Evolutionary conservation across 1,140 invertebrate species (phyloP).

Genomic region (Whitmania pigra): DNA sequence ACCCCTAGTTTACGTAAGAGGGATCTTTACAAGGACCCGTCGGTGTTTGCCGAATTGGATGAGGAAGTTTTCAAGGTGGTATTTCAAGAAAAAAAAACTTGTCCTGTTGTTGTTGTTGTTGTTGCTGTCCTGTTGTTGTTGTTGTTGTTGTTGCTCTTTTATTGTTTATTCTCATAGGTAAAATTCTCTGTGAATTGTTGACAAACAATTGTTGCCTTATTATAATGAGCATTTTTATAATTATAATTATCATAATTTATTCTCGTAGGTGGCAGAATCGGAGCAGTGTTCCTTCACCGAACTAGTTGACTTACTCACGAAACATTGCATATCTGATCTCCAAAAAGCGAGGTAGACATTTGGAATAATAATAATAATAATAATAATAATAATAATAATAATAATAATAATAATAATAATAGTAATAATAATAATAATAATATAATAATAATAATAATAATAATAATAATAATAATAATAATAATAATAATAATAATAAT

Average conservation of each 20-base stretch:
- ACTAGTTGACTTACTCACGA: conserved; percentile 78
- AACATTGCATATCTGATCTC: conserved; percentile 80
- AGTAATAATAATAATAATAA: not conserved
- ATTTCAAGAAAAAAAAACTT: not conserved
- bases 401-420: not conserved
- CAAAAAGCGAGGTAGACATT: conserved; percentile 62
- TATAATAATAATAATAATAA: not conserved
- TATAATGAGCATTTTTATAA: not conserved
- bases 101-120: not conserved
- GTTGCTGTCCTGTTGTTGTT: not conserved
- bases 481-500: not conserved
- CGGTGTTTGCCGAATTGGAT: conserved; percentile 84
- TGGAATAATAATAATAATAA: too few species aligned
- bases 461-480: not conserved
- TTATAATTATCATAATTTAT: not conserved
- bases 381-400: not conserved
- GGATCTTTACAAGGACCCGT: conserved; percentile 83
- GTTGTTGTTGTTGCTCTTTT: too few species aligned
- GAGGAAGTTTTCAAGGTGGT: conserved; percentile 86
- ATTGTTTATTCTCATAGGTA: too few species aligned
- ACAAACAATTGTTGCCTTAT: not conserved
- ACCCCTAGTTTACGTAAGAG: conserved; percentile 83
- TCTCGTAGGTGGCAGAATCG: conserved; percentile 72
- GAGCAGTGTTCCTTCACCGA: conserved; percentile 95
- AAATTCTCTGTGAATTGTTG: not conserved